Conservation (phyloP, 2,888 invertebrate genomes). For the Diploptera punctata region DNA sequence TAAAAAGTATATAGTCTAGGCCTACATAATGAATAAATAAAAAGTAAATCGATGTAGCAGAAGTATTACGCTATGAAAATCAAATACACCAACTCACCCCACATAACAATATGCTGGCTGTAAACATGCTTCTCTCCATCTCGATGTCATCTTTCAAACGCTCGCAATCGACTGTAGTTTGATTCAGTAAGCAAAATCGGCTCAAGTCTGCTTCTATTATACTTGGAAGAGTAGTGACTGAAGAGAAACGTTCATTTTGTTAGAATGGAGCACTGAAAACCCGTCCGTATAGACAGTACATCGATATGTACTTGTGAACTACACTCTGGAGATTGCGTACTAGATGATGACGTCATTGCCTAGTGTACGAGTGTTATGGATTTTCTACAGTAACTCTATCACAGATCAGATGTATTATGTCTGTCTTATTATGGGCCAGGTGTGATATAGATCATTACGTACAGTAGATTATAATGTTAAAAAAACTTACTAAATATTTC, state of each 20-base stretch:
- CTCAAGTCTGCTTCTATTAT: not conserved
- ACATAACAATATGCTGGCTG: not conserved
- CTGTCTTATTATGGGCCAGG: not conserved
- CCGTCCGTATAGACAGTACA: not conserved
- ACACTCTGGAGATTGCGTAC: conserved; percentile 1
- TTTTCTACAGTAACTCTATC: conserved; percentile 8
- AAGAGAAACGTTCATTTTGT: not conserved
- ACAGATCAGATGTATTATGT: not conserved
- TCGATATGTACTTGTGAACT: not conserved
- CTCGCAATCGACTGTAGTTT: too few species aligned
- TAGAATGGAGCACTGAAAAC: not conserved
- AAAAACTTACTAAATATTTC: too few species aligned
- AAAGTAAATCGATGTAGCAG: too few species aligned
- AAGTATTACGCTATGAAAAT: too few species aligned
- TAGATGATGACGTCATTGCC: conserved; percentile 7
- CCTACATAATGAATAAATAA: too few species aligned
- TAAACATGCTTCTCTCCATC: not conserved
- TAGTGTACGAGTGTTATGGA: not conserved
- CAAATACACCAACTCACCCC: conserved; percentile 4
- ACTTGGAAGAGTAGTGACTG: not conserved
- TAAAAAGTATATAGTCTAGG: too few species aligned
- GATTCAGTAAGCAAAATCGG: not conserved
- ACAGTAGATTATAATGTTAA: too few species aligned
- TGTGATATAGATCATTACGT: too few species aligned
- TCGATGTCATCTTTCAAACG: not conserved